Evolutionary conservation across 2,113 vertebrate species (phyloP), one percentile per base, ranked within the genome.

Genomic region (Malaclemys terrapin): DNA sequence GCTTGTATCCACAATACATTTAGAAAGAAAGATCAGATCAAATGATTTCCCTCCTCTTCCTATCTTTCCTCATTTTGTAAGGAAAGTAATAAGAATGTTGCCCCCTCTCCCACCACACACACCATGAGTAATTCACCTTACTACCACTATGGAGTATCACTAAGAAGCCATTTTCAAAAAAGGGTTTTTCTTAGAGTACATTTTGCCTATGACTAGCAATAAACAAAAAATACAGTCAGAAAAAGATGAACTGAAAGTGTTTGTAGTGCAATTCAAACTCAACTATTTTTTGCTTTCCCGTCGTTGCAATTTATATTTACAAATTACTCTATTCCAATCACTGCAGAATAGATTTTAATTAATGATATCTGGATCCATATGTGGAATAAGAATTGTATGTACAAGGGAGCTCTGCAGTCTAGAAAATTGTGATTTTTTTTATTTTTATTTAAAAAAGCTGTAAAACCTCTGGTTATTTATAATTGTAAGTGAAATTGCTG

Each of bases 261-360:
- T 90, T 94, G 49, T 87, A 93, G 84, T 80, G 57, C 56, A 78
- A 2, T 24, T 62, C 1, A 50, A 90, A 62, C n/a, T 76, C 4
- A 54, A 24, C 69, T 93, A 85, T 72, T 62, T 2, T 96, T 96
- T 96, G 83, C 29, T 87, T 90, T 91, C 50, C 42, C 27, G 2
- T 95, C 53, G 72, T 84, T 92, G 94, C 82, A 85, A 56, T 89
- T 82, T 92, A 62, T 79, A 96, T 86, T 94, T 80, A 90, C 35
- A 89, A 49, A 20, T 8, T 89, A 16, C 85, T 80, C 5, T n/a
- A 4, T 91, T 96, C 72, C 56, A 59, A 27, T 93, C 94, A 81
- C 47, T 92, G 50, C 4, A 42, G 10, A 86, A 6, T 24, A 93
- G 27, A 56, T 90, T 35, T 38, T 57, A 84, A 81, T 89, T 82